Evolutionary conservation across 2,113 vertebrate genomes (phyloP), one percentile per base, ranked within the genome.

Genomic region (Hydrolagus affinis): DNA sequence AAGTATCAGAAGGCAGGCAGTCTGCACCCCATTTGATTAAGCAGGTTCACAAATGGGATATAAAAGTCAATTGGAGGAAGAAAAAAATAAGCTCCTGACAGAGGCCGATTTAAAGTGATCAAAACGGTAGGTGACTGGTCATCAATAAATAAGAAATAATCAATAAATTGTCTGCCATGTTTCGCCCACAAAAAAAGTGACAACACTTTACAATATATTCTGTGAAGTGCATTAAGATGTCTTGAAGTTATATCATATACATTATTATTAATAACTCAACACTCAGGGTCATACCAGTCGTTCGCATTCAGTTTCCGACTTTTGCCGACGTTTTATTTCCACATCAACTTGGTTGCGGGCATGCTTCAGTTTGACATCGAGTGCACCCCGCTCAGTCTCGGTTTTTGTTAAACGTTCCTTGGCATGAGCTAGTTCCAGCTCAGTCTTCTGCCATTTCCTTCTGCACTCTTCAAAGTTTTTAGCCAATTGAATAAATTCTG

Each of bases 321-420:
- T 95, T 59, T 99, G 97, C 76, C 98, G 92, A 56, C 97, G 90
- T 83, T 96, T 94, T 89, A 99, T 98, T 92, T 99, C 98, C 80
- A 99, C 95, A 0, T 99, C 98, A 80, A 99, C 96, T 87, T 99
- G 98, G 88, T 99, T 99, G 23, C 98, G 96, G 21, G 98, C 97
- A 0, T 99, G 98, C 89, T 99, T 99, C 86, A 99, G 92, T 89
- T 98, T 98, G 86, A 99, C 96, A 70, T 98, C 97, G 91, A 99
- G 85, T 2, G 98, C 93, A 0, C 94, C 94, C 0, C 94, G 93
- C 77, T 98, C 98, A 0, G 96, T 95, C 87, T 99, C 95, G 0
- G 92, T 91, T 89, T 98, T 98, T 89, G 96, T 94, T 69, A 99
- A 93, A 10, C 93, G 89, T 86, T 98, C 96, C 87, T 95, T 96